phyloP scores from a whole-genome alignment of 2,113 vertebrate genomes.

The Dasyornis broadbenti region DNA sequence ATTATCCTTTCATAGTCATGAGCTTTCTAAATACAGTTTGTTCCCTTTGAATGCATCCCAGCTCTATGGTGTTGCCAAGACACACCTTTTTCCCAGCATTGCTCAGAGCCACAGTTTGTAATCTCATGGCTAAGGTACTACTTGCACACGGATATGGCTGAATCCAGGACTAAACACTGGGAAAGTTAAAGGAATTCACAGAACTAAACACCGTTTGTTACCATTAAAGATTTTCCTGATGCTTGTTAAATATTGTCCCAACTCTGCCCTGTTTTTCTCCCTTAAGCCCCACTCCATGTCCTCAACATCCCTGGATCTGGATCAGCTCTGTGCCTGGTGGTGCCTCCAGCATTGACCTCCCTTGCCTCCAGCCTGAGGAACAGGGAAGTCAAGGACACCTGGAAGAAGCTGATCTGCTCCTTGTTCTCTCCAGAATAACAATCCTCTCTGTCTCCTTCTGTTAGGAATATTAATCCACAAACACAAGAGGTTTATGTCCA shows the following conservation, averaged over 20 bases:
- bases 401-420: background rate
- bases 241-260: background rate
- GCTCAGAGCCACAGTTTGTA: background rate
- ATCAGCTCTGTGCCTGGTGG: background rate
- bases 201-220: background rate
- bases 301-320: background rate
- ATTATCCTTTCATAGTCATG: background rate
- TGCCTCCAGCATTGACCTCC: background rate
- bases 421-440: background rate
- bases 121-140: background rate
- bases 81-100: background rate
- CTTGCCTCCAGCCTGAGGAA: background rate
- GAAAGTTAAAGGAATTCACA: background rate
- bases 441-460: background rate
- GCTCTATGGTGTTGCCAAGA: background rate
- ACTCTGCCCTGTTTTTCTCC: background rate
- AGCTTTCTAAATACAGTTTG: background rate
- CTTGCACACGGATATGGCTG: background rate
- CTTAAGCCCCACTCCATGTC: background rate
- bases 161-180: background rate
- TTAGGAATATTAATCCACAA: too few species aligned
- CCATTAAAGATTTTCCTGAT: too few species aligned
- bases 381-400: background rate
- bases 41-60: too few species aligned
- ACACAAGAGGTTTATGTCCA: too few species aligned